Evolutionary conservation across 2,888 invertebrate species (phyloP).

Genomic region (Octonoba sinensis): DNA sequence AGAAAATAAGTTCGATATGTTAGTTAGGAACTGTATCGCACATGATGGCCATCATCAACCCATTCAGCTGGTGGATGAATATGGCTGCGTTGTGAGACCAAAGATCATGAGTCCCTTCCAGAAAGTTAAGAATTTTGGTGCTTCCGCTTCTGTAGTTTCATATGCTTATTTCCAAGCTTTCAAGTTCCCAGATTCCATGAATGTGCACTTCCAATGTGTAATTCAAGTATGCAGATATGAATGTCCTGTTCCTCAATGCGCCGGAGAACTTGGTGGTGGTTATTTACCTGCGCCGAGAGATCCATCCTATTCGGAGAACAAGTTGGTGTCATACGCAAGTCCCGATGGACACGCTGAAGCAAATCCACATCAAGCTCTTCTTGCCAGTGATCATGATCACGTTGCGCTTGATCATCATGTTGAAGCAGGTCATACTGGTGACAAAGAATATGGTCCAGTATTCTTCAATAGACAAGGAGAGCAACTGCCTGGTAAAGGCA

Average conservation of each 20-base stretch:
- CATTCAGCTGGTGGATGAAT: constrained; percentile 92
- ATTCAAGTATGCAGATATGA: constrained; percentile 93
- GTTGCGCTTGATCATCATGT: constrained; percentile 24
- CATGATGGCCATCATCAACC: constrained; percentile 94
- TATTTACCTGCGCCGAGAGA: constrained; percentile 84
- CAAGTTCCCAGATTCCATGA: constrained; percentile 97
- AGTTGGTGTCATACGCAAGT: constrained; percentile 73
- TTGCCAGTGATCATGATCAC: constrained; percentile 19
- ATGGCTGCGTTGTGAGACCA: constrained; percentile 91
- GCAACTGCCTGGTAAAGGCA: constrained; percentile 46
- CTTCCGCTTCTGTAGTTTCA: constrained; percentile 92
- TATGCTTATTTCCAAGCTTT: constrained; percentile 97
- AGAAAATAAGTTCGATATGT: constrained; percentile 95
- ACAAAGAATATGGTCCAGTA: constrained; percentile 57
- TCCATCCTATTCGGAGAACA: constrained; percentile 84
- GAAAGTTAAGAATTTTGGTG: constrained; percentile 95
- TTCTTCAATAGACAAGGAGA: constrained; percentile 64
- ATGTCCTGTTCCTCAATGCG: constrained; percentile 66
- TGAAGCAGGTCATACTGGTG: constrained; percentile 3
- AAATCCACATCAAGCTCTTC: constrained; percentile 43
- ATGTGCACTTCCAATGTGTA: constrained; percentile 96
- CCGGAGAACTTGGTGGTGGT: constrained; percentile 73
- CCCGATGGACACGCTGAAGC: constrained; percentile 26
- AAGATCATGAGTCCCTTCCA: constrained; percentile 95
- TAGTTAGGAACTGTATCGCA: constrained; percentile 93